Percentiles rank a stretch among this genome's conserved stretches.
These are phyloP conservation scores for Acronicta psi DNA, from an alignment of 2,888 invertebrate genomes.

Conservation along the genomic window DNA sequence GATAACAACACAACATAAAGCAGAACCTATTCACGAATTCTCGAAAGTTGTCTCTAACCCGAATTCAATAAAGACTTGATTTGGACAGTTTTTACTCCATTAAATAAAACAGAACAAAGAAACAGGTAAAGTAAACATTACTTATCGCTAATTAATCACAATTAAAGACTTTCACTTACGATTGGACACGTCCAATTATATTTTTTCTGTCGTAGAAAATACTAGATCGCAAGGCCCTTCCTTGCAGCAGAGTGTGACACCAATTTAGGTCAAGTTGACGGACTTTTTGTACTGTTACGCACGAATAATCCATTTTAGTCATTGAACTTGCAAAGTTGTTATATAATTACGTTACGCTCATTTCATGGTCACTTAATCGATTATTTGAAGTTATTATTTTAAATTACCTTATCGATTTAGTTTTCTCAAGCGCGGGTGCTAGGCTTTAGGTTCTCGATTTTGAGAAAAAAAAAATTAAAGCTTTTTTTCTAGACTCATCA, in stretches of 20 bases:
- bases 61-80: too few relatives aligned
- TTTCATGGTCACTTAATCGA: constrained; percentile 57
- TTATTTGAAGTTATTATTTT: constrained; percentile 39
- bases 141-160: neutral
- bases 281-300: constrained; percentile 81
- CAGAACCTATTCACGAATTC: too few relatives aligned
- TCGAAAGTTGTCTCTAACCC: too few relatives aligned
- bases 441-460: too few relatives aligned
- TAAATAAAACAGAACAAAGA: too few relatives aligned
- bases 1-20: too few relatives aligned
- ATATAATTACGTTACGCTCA: constrained; percentile 60
- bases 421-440: too few relatives aligned
- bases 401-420: neutral
- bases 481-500: too few relatives aligned
- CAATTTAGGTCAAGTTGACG: constrained; percentile 83
- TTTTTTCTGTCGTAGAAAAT: constrained; percentile 40
- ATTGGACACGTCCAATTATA: constrained; percentile 1
- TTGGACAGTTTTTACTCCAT: too few relatives aligned
- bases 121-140: neutral
- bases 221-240: constrained; percentile 64
- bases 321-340: constrained; percentile 80
- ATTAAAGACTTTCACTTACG: constrained; percentile 39
- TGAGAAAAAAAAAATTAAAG: too few relatives aligned
- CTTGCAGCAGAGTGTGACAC: constrained; percentile 76
- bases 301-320: constrained; percentile 76